Base-by-base conservation (phyloP, 2,888 invertebrate species). In the Lottia gigantea region DNA sequence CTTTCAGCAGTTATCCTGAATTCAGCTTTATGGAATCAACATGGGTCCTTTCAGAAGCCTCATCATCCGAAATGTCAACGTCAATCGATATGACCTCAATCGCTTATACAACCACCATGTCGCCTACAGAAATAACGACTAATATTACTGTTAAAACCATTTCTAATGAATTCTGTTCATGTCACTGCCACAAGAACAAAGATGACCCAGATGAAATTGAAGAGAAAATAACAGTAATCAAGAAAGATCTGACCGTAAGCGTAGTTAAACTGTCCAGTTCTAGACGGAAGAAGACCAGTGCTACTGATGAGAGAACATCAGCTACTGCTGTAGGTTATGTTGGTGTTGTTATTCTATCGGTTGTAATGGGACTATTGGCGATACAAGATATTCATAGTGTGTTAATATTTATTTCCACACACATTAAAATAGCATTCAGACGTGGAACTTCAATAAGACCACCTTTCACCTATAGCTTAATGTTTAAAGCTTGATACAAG, bases 301-400 rank as follows among this genome's bases (percentile, higher is more conserved):
- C 23, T n/a, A 11, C 55, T 11, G 55, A 55, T 23, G 23, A 23
- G 2, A 8, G 55, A 55, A 19, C 55, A 55, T 55, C 55, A 55
- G 55, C 55, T 55, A 23, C 23, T 19, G 19, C 55, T 55, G 55
- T 55, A 23, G 55, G 55, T 55, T 55, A 55, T 55, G 23, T 55
- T 6, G 55, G 55, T 19, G 23, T 55, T 12, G 55, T 55, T 23
- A 55, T 23, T 55, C 11, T 55, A 23, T 55, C 55, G 12, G 23
- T 23, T n/a, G 55, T 55, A 11, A 23, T 55, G 19, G 55, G 55
- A 55, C 4, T 55, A 19, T 19, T 23, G 19, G 55, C 19, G 11
- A 23, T 55, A 55, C 55, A 55, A 14, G 55, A 55, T 23, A 14
- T 55, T 19, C 4, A 19, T 12, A 23, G 6, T 14, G 55, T 1